These are phyloP conservation scores for Diglossa cyanea DNA, from an alignment of 2,797 vertebrate genomes.

Conservation along the genomic window DNA sequence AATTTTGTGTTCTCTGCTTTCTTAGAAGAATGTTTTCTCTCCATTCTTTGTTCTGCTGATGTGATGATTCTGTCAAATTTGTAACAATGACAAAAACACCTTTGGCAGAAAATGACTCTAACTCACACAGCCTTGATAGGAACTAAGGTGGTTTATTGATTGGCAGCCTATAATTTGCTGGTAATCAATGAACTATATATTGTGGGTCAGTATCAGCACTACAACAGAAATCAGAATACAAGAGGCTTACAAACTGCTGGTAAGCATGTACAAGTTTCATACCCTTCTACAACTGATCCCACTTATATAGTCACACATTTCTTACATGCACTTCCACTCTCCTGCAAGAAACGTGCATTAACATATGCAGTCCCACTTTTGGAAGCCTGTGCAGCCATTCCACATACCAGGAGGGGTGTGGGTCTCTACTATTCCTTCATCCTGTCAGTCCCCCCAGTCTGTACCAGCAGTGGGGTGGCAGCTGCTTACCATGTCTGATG, in stretches of 20 bases:
- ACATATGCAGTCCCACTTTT: background rate
- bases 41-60: background rate
- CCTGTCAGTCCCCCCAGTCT: no score
- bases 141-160: background rate
- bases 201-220: background rate
- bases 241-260: background rate
- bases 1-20: background rate
- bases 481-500: rapidly evolving
- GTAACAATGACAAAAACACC: background rate
- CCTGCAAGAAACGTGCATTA: background rate
- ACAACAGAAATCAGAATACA: background rate
- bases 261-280: background rate
- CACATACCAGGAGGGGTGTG: rapidly evolving
- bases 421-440: background rate
- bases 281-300: background rate
- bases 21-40: background rate
- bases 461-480: background rate
- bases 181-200: background rate
- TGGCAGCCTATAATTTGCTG: background rate
- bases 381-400: background rate
- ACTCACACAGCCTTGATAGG: background rate
- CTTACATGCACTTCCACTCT: background rate
- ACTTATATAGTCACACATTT: rapidly evolving
- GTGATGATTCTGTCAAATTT: background rate
- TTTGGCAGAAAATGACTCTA: background rate